Evolutionary conservation across 2,797 vertebrate species (phyloP).

Genomic region (Megaceryle alcyon): DNA sequence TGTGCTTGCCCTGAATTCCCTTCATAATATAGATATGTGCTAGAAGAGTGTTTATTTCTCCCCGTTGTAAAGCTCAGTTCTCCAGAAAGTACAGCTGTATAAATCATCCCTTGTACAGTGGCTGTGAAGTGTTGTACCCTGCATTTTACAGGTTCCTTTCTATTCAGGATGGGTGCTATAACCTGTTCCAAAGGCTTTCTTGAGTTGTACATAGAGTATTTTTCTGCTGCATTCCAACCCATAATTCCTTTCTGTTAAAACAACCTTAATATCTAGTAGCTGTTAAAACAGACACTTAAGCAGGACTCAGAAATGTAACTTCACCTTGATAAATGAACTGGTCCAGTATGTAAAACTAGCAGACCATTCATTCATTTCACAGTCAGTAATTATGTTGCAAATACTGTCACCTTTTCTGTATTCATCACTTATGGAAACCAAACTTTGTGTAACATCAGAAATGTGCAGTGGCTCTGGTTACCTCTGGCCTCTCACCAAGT

Average conservation of each 20-base stretch:
- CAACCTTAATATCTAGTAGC: neutral
- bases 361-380: neutral
- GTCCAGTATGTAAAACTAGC: rapidly evolving
- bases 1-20: neutral
- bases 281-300: neutral
- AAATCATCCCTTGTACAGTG: neutral
- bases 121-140: neutral
- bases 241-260: neutral
- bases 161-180: neutral
- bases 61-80: neutral
- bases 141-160: neutral
- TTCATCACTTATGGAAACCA: neutral
- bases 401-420: neutral
- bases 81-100: neutral
- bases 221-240: neutral
- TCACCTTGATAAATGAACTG: neutral
- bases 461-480: neutral
- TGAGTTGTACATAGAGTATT: neutral
- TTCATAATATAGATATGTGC: neutral
- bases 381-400: neutral
- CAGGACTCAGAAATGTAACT: neutral
- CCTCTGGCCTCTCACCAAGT: neutral
- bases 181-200: neutral
- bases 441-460: neutral
- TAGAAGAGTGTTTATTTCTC: neutral